Conservation (phyloP, 37 sponge, comb jelly and placozoan genomes). For the Petrosia ficiformis region DNA sequence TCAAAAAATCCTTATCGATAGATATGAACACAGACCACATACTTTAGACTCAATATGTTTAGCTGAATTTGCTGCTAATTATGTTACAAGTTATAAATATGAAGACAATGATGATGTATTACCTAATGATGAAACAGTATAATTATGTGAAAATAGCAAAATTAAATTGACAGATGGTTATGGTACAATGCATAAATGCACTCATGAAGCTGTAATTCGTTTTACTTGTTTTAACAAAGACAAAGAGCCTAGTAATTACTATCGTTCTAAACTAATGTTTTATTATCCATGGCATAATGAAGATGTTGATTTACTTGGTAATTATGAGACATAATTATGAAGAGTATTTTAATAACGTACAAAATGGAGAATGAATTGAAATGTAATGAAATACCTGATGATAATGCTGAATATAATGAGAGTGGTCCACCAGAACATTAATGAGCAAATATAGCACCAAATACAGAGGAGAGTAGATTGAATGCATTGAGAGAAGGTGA, state of each 20-base stretch:
- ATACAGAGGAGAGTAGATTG: background rate
- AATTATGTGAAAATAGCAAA: background rate
- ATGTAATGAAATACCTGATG: background rate
- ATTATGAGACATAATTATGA: slow-evolving; percentile 3
- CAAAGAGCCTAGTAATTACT: background rate
- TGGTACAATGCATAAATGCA: background rate
- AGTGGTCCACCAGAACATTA: background rate
- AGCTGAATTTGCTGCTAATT: slow-evolving; percentile 15
- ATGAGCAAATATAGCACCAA: background rate
- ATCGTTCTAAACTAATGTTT: background rate
- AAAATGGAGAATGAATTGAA: background rate
- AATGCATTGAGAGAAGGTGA: slow-evolving; percentile 5
- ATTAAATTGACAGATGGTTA: slow-evolving; percentile 5
- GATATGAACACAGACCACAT: background rate
- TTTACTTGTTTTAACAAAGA: background rate
- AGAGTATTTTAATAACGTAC: background rate
- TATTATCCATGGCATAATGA: slow-evolving; percentile 11
- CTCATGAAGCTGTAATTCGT: background rate
- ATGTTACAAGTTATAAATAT: background rate
- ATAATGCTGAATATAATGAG: background rate
- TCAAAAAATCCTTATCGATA: slow-evolving; percentile 3
- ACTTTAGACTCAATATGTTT: background rate
- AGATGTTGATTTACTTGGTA: background rate
- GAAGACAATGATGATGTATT: background rate
- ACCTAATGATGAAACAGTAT: background rate